Percentiles rank a stretch among this genome's conserved stretches.
phyloP scores from a whole-genome alignment of 1,140 invertebrate species.

The Brachionus calyciflorus region DNA sequence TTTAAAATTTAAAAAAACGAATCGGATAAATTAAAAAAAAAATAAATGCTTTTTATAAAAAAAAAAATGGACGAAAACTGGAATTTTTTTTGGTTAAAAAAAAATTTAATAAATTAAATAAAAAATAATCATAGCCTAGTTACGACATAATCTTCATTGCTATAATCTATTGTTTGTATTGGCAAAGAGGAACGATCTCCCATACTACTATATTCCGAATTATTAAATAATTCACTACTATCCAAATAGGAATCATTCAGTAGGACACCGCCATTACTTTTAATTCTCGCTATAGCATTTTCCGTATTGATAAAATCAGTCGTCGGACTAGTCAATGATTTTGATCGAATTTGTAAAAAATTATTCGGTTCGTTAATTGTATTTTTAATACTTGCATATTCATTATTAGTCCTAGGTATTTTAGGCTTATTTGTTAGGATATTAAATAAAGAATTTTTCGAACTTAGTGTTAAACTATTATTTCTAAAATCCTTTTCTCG shows the following conservation, averaged over 20 bases:
- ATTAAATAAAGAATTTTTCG: slow-evolving; percentile 20
- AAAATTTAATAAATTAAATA: neutral
- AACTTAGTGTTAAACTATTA: neutral
- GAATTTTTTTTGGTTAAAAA: neutral
- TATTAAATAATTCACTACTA: neutral
- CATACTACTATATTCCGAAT: neutral
- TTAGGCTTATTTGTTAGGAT: slow-evolving; percentile 21
- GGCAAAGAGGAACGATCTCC: too few relatives aligned
- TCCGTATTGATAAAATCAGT: neutral
- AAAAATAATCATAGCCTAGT: slow-evolving; percentile 4
- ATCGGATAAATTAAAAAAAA: neutral
- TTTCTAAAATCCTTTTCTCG: neutral
- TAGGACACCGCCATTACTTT: slow-evolving; percentile 7
- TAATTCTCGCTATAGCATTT: neutral
- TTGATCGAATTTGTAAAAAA: neutral
- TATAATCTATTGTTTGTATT: neutral
- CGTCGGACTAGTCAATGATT: slow-evolving; percentile 2
- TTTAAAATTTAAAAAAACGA: slow-evolving; percentile 5
- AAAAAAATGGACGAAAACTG: slow-evolving; percentile 19
- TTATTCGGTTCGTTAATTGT: neutral
- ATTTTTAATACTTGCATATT: neutral
- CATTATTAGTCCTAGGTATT: neutral
- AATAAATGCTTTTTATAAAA: neutral
- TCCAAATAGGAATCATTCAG: neutral
- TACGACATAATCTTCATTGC: slow-evolving; percentile 18